Evolutionary conservation across 2,113 vertebrate genomes (phyloP).

Genomic region (Apaloderma vittatum): DNA sequence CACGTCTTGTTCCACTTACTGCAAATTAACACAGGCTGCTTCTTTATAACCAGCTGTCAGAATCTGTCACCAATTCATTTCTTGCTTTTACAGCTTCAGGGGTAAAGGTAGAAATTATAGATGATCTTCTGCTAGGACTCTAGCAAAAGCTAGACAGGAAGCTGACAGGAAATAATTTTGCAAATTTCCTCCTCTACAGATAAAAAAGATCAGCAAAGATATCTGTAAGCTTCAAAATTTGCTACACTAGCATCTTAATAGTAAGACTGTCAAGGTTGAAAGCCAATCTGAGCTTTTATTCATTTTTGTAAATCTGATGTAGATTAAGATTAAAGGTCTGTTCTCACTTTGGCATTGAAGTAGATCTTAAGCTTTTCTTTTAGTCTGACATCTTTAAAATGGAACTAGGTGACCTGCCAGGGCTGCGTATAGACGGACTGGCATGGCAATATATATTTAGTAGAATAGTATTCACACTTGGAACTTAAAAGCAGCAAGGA

Average conservation of each 20-base stretch:
- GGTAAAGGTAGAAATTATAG: background rate
- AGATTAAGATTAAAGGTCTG: background rate
- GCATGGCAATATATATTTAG: background rate
- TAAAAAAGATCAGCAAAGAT: background rate
- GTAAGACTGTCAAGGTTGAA: background rate
- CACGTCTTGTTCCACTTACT: background rate
- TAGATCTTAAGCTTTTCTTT: background rate
- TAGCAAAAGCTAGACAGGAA: background rate
- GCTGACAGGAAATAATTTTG: background rate
- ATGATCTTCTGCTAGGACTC: background rate
- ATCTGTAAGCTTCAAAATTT: background rate
- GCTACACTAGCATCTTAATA: background rate
- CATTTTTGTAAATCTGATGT: background rate
- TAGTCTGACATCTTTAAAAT: background rate
- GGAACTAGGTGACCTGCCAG: background rate
- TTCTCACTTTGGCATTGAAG: background rate
- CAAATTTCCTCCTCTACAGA: background rate
- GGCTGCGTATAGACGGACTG: background rate
- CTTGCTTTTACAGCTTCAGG: background rate
- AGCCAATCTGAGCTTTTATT: background rate
- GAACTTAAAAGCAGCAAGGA: background rate
- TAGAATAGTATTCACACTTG: background rate
- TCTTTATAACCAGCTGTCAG: slow-evolving; percentile 16
- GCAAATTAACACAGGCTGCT: slow-evolving; percentile 1
- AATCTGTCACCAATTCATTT: background rate